Percentiles rank a stretch among this genome's conserved stretches.
Evolutionary conservation across 2,888 invertebrate species (phyloP).

Genomic region (Cepaea hortensis): DNA sequence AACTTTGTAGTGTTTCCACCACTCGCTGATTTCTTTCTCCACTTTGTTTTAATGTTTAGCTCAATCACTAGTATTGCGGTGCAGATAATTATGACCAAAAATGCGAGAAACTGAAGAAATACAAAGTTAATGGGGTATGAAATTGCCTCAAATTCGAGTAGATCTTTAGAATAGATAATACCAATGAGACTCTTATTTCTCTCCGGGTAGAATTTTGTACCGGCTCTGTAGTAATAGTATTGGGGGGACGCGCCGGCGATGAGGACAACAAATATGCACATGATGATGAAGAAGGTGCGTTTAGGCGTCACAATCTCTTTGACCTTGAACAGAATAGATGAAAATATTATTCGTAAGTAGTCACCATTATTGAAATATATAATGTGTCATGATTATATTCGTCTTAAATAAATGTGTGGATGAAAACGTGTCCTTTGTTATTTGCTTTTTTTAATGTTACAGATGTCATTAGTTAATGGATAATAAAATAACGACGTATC

Average conservation of each 20-base stretch:
- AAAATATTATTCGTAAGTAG: too few relatives aligned
- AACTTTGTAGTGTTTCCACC: not conserved
- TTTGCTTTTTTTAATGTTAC: too few relatives aligned
- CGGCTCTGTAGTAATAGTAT: not conserved
- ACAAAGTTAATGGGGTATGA: not conserved
- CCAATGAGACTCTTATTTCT: not conserved
- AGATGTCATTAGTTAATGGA: too few relatives aligned
- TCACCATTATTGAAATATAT: too few relatives aligned
- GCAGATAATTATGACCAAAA: not conserved
- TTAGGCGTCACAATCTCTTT: constrained; percentile 18
- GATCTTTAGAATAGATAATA: not conserved
- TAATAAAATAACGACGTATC: too few relatives aligned
- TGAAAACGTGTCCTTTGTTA: too few relatives aligned
- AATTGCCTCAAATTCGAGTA: not conserved
- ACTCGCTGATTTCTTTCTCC: not conserved
- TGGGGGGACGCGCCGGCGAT: not conserved
- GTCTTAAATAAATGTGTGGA: too few relatives aligned
- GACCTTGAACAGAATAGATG: not conserved
- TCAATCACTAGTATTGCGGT: not conserved
- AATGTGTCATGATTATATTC: too few relatives aligned
- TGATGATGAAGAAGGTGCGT: not conserved
- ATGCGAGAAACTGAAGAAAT: not conserved
- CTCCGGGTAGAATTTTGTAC: not conserved
- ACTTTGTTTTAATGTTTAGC: not conserved
- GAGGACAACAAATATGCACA: not conserved